Base-by-base conservation (phyloP, 2,797 vertebrate genomes). In the Benthosema pterotum region DNA sequence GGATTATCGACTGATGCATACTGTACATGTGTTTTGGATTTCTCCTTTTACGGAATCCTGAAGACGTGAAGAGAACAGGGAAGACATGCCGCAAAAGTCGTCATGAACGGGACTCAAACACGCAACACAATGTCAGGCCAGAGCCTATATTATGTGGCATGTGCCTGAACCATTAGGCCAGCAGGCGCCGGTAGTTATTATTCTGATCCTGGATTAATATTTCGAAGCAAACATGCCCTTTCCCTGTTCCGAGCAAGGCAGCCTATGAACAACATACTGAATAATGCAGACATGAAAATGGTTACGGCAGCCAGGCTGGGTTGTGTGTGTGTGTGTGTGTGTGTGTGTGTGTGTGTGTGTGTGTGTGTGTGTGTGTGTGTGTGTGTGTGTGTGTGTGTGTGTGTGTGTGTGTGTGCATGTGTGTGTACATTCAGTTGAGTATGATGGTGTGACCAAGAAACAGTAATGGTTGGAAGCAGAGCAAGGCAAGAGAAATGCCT, bases 121-220 rank as follows among this genome's bases (percentile, higher is more conserved):
- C n/a, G n/a, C n/a, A n/a, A n/a, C n/a, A n/a, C n/a, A n/a, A n/a
- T n/a, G n/a, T n/a, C n/a, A n/a, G n/a, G n/a, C n/a, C n/a, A n/a
- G n/a, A n/a, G n/a, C n/a, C n/a, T n/a, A n/a, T n/a, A n/a, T n/a
- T n/a, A n/a, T n/a, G n/a, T n/a, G n/a, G n/a, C n/a, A n/a, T n/a
- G n/a, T n/a, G n/a, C n/a, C n/a, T n/a, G n/a, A n/a, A n/a, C n/a
- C n/a, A n/a, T n/a, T n/a, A n/a, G n/a, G n/a, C n/a, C n/a, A n/a
- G n/a, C n/a, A n/a, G n/a, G n/a, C n/a, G n/a, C n/a, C n/a, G n/a
- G n/a, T n/a, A 51, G 18, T 58, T 63, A 65, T 74, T 43, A 71
- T 58, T 19, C 42, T 2, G 0, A 38, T 38, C 8, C 32, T 5
- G 25, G n/a, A 75, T 87, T n/a, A 74, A 86, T 81, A 79, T 84